These are phyloP conservation scores for Ailurus styani DNA, from an alignment of 2,113 vertebrate species.

Conservation along the genomic window DNA sequence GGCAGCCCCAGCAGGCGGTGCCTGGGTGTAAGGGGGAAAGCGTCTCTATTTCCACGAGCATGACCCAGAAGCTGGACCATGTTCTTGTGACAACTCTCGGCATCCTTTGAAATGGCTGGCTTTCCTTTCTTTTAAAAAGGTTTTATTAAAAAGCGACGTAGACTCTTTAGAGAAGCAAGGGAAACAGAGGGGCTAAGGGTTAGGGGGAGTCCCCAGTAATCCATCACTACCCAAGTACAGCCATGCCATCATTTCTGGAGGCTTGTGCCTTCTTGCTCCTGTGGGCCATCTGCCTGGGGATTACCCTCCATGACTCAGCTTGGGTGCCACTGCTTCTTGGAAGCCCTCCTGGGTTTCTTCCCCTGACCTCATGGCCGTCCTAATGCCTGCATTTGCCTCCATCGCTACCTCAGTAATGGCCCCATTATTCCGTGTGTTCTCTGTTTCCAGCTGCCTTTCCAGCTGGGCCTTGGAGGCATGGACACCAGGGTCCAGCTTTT, in stretches of 20 bases:
- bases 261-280: not conserved
- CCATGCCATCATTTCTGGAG: not conserved
- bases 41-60: not conserved
- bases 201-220: too few relatives aligned
- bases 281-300: not conserved
- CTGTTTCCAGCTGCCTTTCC: not conserved
- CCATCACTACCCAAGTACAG: too few relatives aligned
- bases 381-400: not conserved
- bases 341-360: not conserved
- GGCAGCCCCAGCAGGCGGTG: not conserved
- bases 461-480: not conserved
- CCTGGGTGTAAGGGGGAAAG: rapidly evolving
- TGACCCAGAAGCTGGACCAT: rapidly evolving
- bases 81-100: not conserved
- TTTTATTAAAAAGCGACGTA: not conserved
- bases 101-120: not conserved
- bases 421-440: not conserved
- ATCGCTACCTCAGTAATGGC: not conserved
- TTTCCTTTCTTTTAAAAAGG: not conserved
- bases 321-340: not conserved
- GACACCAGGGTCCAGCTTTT: not conserved
- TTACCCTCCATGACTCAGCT: not conserved
- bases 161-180: not conserved
- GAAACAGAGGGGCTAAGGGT: not conserved
- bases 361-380: too few relatives aligned